Evolutionary conservation across 2,113 vertebrate genomes (phyloP).

Genomic region (Platysternon megacephalum): DNA sequence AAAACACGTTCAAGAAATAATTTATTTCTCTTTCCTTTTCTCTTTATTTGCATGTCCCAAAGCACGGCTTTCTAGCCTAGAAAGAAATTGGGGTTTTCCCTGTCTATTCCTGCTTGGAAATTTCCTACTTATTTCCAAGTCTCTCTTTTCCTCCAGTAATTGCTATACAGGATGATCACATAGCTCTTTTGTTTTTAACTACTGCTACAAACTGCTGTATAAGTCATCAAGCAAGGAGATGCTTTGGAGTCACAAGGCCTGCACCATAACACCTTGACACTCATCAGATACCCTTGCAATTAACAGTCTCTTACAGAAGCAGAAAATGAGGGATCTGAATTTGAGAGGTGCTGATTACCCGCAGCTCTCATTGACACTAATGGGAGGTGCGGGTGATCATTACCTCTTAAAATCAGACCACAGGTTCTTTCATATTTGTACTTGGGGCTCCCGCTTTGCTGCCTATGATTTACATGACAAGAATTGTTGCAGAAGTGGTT

Average conservation of each 20-base stretch:
- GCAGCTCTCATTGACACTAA: conserved; percentile 28
- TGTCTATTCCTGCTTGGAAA: not conserved
- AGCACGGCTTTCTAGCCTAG: not conserved
- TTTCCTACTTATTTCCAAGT: not conserved
- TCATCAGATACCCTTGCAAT: not conserved
- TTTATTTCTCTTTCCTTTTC: not conserved
- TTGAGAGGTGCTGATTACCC: not conserved
- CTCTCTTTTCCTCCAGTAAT: not conserved
- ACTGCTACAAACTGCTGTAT: not conserved
- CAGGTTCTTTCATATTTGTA: accelerated
- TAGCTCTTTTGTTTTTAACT: not conserved
- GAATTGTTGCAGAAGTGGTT: not conserved
- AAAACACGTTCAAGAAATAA: not conserved
- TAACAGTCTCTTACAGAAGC: not conserved
- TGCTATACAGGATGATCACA: not conserved
- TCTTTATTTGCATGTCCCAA: not conserved
- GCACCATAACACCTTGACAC: not conserved
- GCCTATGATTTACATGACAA: not conserved
- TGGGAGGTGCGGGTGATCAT: conserved; percentile 43
- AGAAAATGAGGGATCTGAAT: conserved; percentile 55
- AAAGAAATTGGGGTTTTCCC: not conserved
- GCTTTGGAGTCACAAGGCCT: not conserved
- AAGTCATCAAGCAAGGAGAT: not conserved
- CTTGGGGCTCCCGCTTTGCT: not conserved
- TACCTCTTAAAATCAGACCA: not conserved